Percentiles rank a stretch among this genome's conserved stretches.
phyloP scores from a whole-genome alignment of 64 coral and sea anemone genomes.

The Porites australiensis region DNA sequence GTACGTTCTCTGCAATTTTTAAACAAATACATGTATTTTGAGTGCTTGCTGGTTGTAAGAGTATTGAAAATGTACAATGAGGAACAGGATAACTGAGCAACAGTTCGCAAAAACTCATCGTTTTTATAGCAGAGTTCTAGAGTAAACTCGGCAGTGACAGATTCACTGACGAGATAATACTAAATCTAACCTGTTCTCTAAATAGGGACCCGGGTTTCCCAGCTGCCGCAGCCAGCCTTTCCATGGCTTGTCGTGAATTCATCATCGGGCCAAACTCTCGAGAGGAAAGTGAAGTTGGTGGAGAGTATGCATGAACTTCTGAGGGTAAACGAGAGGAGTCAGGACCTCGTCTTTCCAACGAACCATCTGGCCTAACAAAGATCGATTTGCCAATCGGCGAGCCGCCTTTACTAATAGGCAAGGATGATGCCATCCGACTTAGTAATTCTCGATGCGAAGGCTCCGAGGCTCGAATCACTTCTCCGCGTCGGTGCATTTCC shows the following conservation, averaged over 20 bases:
- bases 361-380: constrained; percentile 71
- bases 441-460: constrained; percentile 85
- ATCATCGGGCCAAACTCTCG: constrained; percentile 54
- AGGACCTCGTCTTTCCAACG: constrained; percentile 63
- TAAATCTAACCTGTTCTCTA: constrained; percentile 76
- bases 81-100: too few relatives aligned
- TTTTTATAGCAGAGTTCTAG: too few relatives aligned
- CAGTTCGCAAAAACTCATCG: too few relatives aligned
- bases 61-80: too few relatives aligned
- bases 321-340: constrained; percentile 30
- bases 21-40: too few relatives aligned
- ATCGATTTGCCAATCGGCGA: constrained; percentile 37
- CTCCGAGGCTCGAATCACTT: constrained; percentile 67
- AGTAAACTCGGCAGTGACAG: too few relatives aligned
- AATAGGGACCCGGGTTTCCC: constrained; percentile 65
- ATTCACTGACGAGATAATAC: neutral
- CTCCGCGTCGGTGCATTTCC: constrained; percentile 77
- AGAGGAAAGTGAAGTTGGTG: constrained; percentile 43
- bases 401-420: constrained; percentile 31
- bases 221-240: constrained; percentile 82
- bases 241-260: constrained; percentile 85
- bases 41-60: too few relatives aligned
- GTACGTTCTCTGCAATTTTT: too few relatives aligned
- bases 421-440: constrained; percentile 87
- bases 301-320: constrained; percentile 54